These are phyloP conservation scores for Ischnus inquisitorius DNA, from an alignment of 2,888 invertebrate species.

Conservation along the genomic window DNA sequence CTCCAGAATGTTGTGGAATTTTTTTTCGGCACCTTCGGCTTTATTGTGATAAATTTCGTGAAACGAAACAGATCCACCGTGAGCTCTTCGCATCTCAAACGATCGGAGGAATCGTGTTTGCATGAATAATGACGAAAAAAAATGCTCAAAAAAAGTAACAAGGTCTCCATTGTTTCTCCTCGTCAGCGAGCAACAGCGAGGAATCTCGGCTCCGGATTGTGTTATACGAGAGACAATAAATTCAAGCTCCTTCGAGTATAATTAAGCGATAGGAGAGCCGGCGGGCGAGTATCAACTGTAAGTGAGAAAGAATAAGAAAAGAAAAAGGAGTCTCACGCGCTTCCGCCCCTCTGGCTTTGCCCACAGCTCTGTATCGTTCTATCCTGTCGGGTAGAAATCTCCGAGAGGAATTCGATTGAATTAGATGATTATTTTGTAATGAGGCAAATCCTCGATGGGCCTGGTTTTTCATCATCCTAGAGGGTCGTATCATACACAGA, in stretches of 20 bases:
- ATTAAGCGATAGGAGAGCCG: slow-evolving; percentile 26
- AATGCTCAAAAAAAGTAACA: neutral
- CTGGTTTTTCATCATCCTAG: slow-evolving; percentile 47
- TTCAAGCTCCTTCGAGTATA: slow-evolving; percentile 16
- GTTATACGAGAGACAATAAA: slow-evolving; percentile 31
- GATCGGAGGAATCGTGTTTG: too few relatives aligned
- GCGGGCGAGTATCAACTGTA: neutral
- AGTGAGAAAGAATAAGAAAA: slow-evolving; percentile 19
- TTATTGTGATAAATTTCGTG: too few relatives aligned
- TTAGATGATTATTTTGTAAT: slow-evolving; percentile 49
- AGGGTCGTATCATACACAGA: neutral
- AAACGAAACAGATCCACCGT: too few relatives aligned
- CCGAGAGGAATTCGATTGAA: slow-evolving; percentile 31
- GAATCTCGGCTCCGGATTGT: neutral
- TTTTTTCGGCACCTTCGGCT: too few relatives aligned
- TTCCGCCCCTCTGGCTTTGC: slow-evolving; percentile 5
- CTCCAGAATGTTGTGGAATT: too few relatives aligned
- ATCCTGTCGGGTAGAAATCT: slow-evolving; percentile 20
- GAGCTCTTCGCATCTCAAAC: too few relatives aligned
- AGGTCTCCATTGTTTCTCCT: slow-evolving; percentile 17
- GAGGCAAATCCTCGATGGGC: slow-evolving; percentile 39
- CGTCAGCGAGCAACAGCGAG: neutral
- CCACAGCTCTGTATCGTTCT: neutral
- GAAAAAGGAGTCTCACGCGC: slow-evolving; percentile 19
- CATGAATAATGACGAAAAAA: too few relatives aligned